phyloP scores from a whole-genome alignment of 1,140 invertebrate genomes.

The Drosophila serrata region DNA sequence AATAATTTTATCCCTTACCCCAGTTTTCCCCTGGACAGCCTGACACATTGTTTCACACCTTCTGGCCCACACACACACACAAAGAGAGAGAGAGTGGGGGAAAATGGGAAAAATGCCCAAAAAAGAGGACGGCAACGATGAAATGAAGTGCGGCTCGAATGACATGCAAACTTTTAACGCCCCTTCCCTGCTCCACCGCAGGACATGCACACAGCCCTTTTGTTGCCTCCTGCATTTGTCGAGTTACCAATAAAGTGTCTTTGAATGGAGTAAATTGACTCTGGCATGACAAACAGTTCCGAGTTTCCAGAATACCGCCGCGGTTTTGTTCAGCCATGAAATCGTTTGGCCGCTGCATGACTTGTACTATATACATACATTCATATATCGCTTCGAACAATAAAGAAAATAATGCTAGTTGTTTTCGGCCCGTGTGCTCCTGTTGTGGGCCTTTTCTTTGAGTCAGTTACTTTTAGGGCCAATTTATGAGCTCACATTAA shows the following conservation, averaged over 20 bases:
- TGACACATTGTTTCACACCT: slow-evolving; percentile 74
- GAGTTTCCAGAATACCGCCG: slow-evolving; percentile 3
- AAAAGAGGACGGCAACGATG: slow-evolving; percentile 24
- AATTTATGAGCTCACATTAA: slow-evolving; percentile 53
- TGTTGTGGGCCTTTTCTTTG: slow-evolving; percentile 25
- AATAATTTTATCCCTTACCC: slow-evolving; percentile 53
- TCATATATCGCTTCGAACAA: slow-evolving; percentile 11
- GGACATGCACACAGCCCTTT: slow-evolving; percentile 24
- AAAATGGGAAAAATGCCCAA: slow-evolving; percentile 12
- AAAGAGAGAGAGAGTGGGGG: not conserved
- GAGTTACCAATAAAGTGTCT: slow-evolving; percentile 79
- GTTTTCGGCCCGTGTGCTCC: not conserved
- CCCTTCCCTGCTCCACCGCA: slow-evolving; percentile 39
- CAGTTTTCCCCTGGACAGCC: not conserved
- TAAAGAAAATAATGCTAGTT: slow-evolving; percentile 8
- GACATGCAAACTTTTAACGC: slow-evolving; percentile 77
- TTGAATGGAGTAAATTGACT: slow-evolving; percentile 80
- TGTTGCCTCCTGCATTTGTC: slow-evolving; percentile 33
- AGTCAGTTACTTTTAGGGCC: slow-evolving; percentile 56
- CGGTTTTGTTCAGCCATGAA: slow-evolving; percentile 33
- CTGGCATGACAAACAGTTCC: slow-evolving; percentile 79
- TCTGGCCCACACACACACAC: slow-evolving; percentile 22
- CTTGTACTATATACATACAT: slow-evolving; percentile 56
- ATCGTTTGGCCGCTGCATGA: slow-evolving; percentile 60
- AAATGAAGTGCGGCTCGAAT: slow-evolving; percentile 76